A percentile compares a stretch with the other conserved stretches of the same genome.
phyloP scores from a whole-genome alignment of 2,888 invertebrate species.

The Automeris io region DNA sequence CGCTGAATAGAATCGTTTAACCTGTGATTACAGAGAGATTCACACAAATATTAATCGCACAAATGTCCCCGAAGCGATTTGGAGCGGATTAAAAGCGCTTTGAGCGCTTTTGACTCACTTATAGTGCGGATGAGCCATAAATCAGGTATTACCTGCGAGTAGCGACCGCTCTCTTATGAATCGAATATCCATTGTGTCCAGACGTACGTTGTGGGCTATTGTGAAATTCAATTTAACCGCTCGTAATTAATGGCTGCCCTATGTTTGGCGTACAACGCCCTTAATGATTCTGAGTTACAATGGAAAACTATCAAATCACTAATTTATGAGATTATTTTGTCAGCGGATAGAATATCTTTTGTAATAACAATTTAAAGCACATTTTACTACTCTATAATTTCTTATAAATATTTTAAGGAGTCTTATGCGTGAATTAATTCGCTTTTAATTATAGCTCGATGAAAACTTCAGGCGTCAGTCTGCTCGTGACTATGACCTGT shows the following conservation, averaged over 20 bases:
- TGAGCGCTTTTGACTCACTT: not conserved
- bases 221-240: not conserved
- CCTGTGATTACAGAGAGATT: not conserved
- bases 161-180: not conserved
- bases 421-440: no score
- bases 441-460: no score
- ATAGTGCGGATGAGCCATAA: not conserved
- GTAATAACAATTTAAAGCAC: no score
- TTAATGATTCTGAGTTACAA: no score
- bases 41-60: not conserved
- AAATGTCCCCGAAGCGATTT: not conserved
- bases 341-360: no score
- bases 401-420: no score
- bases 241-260: not conserved
- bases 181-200: not conserved
- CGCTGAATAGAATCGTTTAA: not conserved
- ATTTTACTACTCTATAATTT: no score
- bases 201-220: not conserved
- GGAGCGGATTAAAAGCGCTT: conserved; percentile 1
- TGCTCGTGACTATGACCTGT: no score
- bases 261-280: no score
- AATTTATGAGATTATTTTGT: no score
- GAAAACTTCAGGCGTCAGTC: no score
- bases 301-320: no score
- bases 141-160: not conserved